Evolutionary conservation across 2,888 invertebrate genomes (phyloP).

Genomic region (Folsomia manolachei): DNA sequence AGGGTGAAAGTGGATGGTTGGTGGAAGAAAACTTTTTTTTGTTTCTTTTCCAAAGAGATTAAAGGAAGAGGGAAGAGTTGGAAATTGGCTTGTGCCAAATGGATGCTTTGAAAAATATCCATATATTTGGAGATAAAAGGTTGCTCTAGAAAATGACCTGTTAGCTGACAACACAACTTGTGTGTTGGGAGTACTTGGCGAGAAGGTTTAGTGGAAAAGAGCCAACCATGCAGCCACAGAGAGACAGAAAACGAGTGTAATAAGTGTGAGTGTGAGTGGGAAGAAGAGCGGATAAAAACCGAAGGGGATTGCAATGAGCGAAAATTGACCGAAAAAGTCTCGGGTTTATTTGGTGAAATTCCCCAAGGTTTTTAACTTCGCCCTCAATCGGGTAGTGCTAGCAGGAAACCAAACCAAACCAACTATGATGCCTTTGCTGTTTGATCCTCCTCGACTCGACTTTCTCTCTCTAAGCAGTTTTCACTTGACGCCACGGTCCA

Average conservation of each 20-base stretch:
- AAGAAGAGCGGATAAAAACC: slow-evolving; percentile 16
- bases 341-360: slow-evolving; percentile 40
- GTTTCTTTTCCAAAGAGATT: slow-evolving; percentile 2
- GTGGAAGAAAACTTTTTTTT: slow-evolving; percentile 5
- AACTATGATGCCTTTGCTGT: no score
- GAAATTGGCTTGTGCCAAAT: slow-evolving; percentile 20
- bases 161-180: not conserved
- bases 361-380: slow-evolving; percentile 47
- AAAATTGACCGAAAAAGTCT: slow-evolving; percentile 47
- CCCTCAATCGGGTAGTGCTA: slow-evolving; percentile 21
- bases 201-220: not conserved
- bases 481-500: slow-evolving; percentile 42
- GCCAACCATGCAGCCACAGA: no score
- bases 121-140: slow-evolving; percentile 17
- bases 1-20: not conserved
- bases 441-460: no score
- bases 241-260: not conserved
- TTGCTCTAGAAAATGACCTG: not conserved
- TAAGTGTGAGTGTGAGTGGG: slow-evolving; percentile 4
- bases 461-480: slow-evolving; percentile 35
- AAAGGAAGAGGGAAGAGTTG: slow-evolving; percentile 16
- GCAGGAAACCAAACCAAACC: no score
- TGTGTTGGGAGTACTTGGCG: not conserved
- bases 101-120: slow-evolving; percentile 15
- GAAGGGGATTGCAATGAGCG: slow-evolving; percentile 40